Evolutionary conservation across 2,113 vertebrate genomes (phyloP), one percentile per base, ranked within the genome.

Genomic region (Neolamprologus fasciatus): DNA sequence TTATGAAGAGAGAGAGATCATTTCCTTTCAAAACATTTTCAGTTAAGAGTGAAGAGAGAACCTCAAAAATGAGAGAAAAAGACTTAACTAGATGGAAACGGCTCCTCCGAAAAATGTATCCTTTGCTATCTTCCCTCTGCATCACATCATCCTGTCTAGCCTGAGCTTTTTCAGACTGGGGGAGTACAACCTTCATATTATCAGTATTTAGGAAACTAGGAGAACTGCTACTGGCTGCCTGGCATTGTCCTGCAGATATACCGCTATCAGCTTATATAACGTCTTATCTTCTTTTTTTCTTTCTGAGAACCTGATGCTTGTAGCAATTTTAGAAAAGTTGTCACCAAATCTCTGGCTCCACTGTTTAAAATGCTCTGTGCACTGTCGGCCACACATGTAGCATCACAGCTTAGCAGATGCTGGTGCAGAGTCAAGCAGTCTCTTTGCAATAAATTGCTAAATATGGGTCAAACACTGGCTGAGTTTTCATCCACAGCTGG

Each of bases 101-200:
- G n/a, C 7, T n/a, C 42, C 26, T 68, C n/a, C 7, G 21, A 84
- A 86, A 73, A 83, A 51, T 85, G 42, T 35, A 28, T 53, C 42
- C n/a, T 28, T 19, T 63, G 35, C 80, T 87, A 87, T 92, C 86
- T 82, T 9, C 45, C 10, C 11, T 81, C 86, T 92, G 90, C 87
- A 91, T 92, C 83, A 82, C 61, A 89, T 91, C 85, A 88, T n/a
- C 61, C 63, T 54, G 51, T 79, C 80, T 35, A 68, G 10, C 31
- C 71, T 45, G 45, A 82, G 76, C 17, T 80, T 33, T 83, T 78
- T 83, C 26, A 35, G 12, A 33, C 35, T 54, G 55, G 26, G 33
- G 50, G 80, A 90, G 71, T 13, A 42, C 21, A 50, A 16, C 16
- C 35, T 83, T 66, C 23, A 82, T 45, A 37, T 42, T 71, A 3